Percentiles rank a stretch among this genome's conserved stretches.
These are phyloP conservation scores for Antheraea assamensis DNA, from an alignment of 2,888 invertebrate species.

Conservation along the genomic window DNA sequence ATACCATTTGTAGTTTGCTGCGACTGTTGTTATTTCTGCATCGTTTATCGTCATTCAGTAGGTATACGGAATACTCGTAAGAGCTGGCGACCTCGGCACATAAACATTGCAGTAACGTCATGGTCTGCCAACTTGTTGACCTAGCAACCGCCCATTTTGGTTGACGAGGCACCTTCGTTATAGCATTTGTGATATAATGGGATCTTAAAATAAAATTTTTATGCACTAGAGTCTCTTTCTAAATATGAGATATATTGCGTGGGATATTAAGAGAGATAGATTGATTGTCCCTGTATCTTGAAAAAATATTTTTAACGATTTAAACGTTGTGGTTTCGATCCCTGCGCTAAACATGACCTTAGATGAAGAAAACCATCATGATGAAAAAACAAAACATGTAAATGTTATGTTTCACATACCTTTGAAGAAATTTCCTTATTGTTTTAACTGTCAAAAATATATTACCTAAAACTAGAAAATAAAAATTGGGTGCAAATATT, in stretches of 20 bases:
- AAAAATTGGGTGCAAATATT: background rate
- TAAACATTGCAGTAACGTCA: conserved; percentile 48
- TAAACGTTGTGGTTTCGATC: no score
- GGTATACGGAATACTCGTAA: conserved; percentile 28
- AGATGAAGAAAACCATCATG: no score
- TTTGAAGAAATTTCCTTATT: background rate
- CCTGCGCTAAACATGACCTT: no score
- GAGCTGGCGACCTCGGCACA: conserved; percentile 65
- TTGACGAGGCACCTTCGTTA: background rate
- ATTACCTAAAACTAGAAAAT: background rate
- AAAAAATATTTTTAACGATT: no score
- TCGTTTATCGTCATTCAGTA: conserved; percentile 1
- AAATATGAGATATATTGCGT: no score
- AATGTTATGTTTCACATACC: background rate
- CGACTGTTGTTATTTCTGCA: background rate
- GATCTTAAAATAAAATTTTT: background rate
- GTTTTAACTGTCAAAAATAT: background rate
- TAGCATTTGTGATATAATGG: background rate
- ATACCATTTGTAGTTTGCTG: background rate
- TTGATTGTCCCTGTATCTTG: no score
- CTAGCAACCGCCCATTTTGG: conserved; percentile 53
- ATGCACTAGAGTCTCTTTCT: no score
- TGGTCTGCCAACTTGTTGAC: conserved; percentile 57
- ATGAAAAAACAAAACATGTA: no score
- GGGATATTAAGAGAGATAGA: no score